Conservation (phyloP, 2,113 vertebrate genomes). For the Pyrgilauda ruficollis region DNA sequence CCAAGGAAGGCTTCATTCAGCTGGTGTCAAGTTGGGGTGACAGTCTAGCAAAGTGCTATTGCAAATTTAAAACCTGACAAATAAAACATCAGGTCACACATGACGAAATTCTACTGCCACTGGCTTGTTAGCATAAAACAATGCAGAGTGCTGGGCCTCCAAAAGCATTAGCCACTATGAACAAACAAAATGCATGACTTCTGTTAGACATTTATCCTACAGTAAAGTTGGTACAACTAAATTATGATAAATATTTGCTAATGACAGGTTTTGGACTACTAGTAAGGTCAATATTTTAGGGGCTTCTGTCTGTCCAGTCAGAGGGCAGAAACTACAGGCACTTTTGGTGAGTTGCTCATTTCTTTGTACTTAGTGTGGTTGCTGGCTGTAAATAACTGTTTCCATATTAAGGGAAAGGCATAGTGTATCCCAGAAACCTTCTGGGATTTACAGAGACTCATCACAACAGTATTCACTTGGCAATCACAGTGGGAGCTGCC, state of each 20-base stretch:
- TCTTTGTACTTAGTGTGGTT: background rate
- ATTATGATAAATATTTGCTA: background rate
- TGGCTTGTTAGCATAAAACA: background rate
- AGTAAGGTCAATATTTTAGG: background rate
- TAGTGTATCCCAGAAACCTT: background rate
- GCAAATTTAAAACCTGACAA: background rate
- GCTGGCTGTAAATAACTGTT: background rate
- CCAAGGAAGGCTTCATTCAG: background rate
- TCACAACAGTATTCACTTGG: background rate
- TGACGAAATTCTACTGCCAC: background rate
- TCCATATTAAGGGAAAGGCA: background rate
- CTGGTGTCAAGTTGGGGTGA: background rate
- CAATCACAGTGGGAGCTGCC: background rate
- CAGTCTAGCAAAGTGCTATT: background rate
- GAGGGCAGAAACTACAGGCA: background rate
- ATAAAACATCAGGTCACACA: background rate
- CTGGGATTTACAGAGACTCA: background rate
- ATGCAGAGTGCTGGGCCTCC: background rate
- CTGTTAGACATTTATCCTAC: background rate
- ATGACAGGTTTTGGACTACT: background rate
- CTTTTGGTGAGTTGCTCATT: background rate
- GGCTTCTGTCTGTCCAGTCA: background rate
- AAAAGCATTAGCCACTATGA: background rate
- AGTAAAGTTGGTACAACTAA: background rate
- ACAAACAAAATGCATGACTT: background rate